Conservation (phyloP, 2,888 invertebrate genomes). For the Oscheius sp. region DNA sequence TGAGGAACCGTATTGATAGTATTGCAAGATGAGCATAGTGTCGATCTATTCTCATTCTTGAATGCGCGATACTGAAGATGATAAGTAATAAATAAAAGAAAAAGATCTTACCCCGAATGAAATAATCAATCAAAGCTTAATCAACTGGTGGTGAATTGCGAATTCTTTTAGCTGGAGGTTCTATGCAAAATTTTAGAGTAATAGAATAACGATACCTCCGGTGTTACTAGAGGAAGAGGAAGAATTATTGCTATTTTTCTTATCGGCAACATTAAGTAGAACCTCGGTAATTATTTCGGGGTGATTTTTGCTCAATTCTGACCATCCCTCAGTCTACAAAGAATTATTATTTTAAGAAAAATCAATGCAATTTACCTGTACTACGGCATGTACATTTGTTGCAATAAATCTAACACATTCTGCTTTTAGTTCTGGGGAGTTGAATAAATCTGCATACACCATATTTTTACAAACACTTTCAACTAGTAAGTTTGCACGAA, state of each 20-base stretch:
- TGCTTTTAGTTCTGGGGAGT: constrained; percentile 59
- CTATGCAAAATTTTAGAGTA: background rate
- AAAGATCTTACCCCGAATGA: constrained; percentile 7
- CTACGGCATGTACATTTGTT: constrained; percentile 49
- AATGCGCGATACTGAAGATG: constrained; percentile 16
- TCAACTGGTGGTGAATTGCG: constrained; percentile 22
- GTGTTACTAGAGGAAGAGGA: background rate
- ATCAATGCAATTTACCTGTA: constrained; percentile 35
- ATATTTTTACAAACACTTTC: constrained; percentile 65
- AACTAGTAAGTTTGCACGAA: constrained; percentile 52
- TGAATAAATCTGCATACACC: constrained; percentile 65
- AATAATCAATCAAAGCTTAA: background rate
- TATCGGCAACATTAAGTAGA: constrained; percentile 38
- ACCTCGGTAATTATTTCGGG: constrained; percentile 62
- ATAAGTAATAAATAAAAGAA: background rate
- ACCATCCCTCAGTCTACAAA: constrained; percentile 66
- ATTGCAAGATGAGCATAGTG: constrained; percentile 17
- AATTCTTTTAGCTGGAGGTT: constrained; percentile 23
- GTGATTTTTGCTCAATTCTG: constrained; percentile 49
- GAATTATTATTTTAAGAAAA: background rate
- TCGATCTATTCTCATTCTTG: constrained; percentile 11
- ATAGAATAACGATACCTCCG: background rate
- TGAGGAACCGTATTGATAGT: constrained; percentile 10
- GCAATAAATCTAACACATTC: constrained; percentile 67
- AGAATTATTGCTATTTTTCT: background rate